Evolutionary conservation across 1,140 invertebrate genomes (phyloP), one percentile per base, ranked within the genome.

Genomic region (Drosophila santomea): DNA sequence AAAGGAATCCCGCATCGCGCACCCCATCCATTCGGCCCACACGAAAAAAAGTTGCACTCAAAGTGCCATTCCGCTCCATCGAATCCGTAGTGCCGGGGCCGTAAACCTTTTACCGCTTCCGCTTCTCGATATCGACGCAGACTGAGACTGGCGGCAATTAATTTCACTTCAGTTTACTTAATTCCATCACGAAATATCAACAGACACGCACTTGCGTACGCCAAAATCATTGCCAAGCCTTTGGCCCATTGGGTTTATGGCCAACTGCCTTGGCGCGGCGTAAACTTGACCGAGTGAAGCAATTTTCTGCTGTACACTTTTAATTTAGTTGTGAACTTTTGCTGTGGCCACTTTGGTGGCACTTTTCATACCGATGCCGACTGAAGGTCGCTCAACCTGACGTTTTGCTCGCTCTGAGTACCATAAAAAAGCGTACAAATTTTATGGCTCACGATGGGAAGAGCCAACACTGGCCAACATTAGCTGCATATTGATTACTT

Each of bases 81-180:
- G 52, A 47, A 63, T 47, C 50, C 50, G 50, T 36, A 36, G 32
- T 14, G 6, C 8, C 71, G 41, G 52, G 54, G 60, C 52, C 55
- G 56, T 61, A 68, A 68, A 69, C 62, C 72, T 55, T 64, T 61
- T 64, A 47, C 66, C 73, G 76, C 73, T 80, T 85, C 73, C 75
- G 66, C 38, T 39, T 45, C 74, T 71, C 68, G 71, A 50, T 76
- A 61, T 57, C 58, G 50, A 43, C 67, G 71, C 20, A 20, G 76
- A 64, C 57, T 17, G n/a, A 15, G 41, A n/a, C 41, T 39, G n/a
- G 78, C 78, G 75, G 85, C 83, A 86, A 86, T 86, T 86, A 82
- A 86, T 82, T 88, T 86, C 78, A 86, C 83, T 86, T 86, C 75
- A 86, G 71, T 79, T 85, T 86, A 75, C 78, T 72, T 79, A 86